Conservation (phyloP, 2,888 invertebrate species). For the Bellardia pandia region DNA sequence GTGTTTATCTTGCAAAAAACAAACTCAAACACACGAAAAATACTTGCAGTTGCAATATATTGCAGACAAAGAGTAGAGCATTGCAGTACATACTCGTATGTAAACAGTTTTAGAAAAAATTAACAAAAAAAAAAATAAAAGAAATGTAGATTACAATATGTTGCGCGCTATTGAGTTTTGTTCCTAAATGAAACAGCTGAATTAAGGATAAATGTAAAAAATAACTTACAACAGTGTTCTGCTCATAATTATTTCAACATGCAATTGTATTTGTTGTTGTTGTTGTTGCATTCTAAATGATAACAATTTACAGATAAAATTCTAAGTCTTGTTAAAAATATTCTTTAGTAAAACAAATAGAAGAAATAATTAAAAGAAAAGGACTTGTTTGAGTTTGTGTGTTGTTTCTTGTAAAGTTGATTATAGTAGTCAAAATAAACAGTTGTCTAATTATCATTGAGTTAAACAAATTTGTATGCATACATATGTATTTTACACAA, state of each 20-base stretch:
- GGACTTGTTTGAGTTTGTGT: constrained; percentile 1
- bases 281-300: constrained; percentile 43
- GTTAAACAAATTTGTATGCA: not conserved
- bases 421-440: constrained; percentile 50
- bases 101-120: constrained; percentile 9
- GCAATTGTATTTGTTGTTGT: constrained; percentile 3
- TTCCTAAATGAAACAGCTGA: constrained; percentile 65
- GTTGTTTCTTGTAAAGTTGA: not conserved
- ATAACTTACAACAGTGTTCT: no score
- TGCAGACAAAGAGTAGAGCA: constrained; percentile 15
- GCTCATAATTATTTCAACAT: not conserved
- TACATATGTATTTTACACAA: not conserved
- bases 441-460: not conserved
- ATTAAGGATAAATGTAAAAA: constrained; percentile 15
- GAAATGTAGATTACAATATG: constrained; percentile 59
- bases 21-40: not conserved
- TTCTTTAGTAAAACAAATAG: constrained; percentile 19
- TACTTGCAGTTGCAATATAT: constrained; percentile 45
- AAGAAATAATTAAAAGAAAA: not conserved
- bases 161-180: constrained; percentile 34
- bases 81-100: no score
- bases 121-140: constrained; percentile 19
- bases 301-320: constrained; percentile 68
- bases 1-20: constrained; percentile 67
- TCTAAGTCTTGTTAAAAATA: constrained; percentile 55